These are phyloP conservation scores for Holocentrus rufus DNA, from an alignment of 2,797 vertebrate species.

Conservation along the genomic window DNA sequence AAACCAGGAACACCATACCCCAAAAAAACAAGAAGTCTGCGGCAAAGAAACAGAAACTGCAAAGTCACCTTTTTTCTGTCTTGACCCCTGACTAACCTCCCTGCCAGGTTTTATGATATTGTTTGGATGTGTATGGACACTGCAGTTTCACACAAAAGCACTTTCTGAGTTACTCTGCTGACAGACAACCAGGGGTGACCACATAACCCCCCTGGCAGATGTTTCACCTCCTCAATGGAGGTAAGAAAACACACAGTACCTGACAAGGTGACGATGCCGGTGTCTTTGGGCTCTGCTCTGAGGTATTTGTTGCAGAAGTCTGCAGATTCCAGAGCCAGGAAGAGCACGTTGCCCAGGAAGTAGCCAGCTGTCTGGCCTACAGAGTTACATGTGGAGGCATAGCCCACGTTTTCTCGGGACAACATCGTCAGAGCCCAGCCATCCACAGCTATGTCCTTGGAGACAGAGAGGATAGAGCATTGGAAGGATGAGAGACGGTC, in stretches of 20 bases:
- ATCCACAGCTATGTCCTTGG: slow-evolving; percentile 96
- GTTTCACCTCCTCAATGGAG: too few relatives aligned
- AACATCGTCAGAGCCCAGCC: slow-evolving; percentile 99
- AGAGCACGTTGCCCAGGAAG: slow-evolving; percentile 97
- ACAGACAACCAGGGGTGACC: too few relatives aligned
- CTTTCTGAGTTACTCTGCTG: too few relatives aligned
- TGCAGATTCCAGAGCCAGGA: slow-evolving; percentile 94
- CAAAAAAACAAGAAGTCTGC: slow-evolving; percentile 98
- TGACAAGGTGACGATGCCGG: slow-evolving; percentile 90
- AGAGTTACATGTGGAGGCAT: slow-evolving; percentile 98
- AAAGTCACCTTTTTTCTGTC: too few relatives aligned
- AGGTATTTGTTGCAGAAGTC: slow-evolving; percentile 99
- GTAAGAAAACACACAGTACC: slow-evolving; percentile 51
- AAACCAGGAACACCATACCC: slow-evolving; percentile 93
- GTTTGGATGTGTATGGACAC: too few relatives aligned
- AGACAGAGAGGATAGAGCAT: slow-evolving; percentile 63
- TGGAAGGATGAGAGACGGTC: not conserved
- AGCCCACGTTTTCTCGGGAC: slow-evolving; percentile 95
- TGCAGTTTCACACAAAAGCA: too few relatives aligned
- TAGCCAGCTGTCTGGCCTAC: slow-evolving; percentile 98
- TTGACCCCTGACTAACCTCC: too few relatives aligned
- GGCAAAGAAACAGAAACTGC: slow-evolving; percentile 35
- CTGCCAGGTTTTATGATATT: too few relatives aligned
- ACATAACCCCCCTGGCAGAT: too few relatives aligned
- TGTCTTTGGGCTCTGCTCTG: slow-evolving; percentile 87